phyloP scores from a whole-genome alignment of 2,113 vertebrate species.

The Naja naja region DNA sequence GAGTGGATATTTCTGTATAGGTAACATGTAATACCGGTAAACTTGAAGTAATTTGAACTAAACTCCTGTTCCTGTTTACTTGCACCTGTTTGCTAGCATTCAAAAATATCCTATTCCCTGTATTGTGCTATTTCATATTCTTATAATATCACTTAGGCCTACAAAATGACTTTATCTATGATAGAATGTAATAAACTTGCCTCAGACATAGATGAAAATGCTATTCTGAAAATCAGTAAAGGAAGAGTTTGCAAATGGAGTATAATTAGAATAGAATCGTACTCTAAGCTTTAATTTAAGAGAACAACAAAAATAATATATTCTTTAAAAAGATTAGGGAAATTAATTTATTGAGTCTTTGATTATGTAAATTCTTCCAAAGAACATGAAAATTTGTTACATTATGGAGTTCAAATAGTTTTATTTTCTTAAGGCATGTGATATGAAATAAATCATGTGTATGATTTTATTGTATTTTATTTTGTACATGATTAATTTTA shows the following conservation, averaged over 20 bases:
- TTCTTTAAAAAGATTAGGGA: neutral
- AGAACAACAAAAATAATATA: neutral
- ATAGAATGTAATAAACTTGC: neutral
- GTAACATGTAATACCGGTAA: neutral
- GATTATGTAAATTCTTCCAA: neutral
- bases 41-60: neutral
- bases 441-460: neutral
- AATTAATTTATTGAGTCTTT: neutral
- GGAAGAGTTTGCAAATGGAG: neutral
- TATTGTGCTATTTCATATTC: neutral
- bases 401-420: neutral
- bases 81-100: neutral
- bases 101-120: neutral
- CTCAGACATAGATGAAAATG: neutral
- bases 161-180: neutral
- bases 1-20: neutral
- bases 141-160: neutral
- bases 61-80: neutral
- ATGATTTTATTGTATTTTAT: neutral
- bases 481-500: neutral
- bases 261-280: neutral
- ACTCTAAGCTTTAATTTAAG: neutral
- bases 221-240: neutral
- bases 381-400: neutral
- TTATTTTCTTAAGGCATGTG: neutral